Conservation (phyloP, 2,113 vertebrate genomes). For the Sinocyclocheilus anshuiensis region DNA sequence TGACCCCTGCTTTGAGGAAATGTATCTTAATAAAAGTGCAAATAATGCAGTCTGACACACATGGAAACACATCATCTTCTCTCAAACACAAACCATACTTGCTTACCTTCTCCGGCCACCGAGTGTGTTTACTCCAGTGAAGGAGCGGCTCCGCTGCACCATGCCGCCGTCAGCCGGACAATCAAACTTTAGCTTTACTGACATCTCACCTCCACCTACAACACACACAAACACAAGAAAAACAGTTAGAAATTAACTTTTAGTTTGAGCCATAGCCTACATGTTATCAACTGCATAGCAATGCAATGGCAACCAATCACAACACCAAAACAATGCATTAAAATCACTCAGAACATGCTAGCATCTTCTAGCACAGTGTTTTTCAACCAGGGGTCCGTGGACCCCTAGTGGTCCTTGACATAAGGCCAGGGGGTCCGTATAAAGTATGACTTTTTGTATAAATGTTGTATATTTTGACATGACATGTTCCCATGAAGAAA, state of each 20-base stretch:
- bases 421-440: too few relatives aligned
- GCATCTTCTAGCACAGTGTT: background rate
- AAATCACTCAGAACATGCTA: background rate
- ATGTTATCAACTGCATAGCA: too few relatives aligned
- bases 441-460: too few relatives aligned
- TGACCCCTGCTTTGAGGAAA: background rate
- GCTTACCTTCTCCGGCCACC: conserved; percentile 67
- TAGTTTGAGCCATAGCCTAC: background rate
- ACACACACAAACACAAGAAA: conserved; percentile 3
- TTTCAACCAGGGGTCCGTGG: too few relatives aligned
- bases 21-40: background rate
- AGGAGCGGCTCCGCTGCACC: conserved; percentile 74
- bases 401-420: too few relatives aligned
- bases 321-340: background rate
- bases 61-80: background rate
- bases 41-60: background rate
- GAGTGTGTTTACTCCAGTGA: conserved; percentile 73
- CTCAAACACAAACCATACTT: conserved; percentile 3
- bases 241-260: background rate
- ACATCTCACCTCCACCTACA: conserved; percentile 67
- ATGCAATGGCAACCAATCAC: background rate
- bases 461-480: too few relatives aligned
- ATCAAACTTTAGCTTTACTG: conserved; percentile 77
- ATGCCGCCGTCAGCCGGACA: conserved; percentile 67
- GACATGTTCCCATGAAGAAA: too few relatives aligned